Evolutionary conservation across 2,888 invertebrate species (phyloP).

Genomic region (Perizoma flavofasciatum): DNA sequence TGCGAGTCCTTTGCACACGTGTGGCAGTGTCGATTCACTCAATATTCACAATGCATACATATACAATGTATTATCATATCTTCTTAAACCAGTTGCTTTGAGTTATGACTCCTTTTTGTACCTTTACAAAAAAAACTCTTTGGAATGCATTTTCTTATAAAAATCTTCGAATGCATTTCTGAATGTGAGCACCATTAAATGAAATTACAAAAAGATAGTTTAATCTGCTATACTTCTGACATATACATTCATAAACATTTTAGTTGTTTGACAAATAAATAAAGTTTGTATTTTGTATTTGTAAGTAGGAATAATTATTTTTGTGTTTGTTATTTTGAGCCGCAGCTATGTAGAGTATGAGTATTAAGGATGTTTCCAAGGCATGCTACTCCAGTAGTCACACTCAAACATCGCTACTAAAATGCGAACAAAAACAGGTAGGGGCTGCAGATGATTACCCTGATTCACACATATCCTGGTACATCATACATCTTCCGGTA

Average conservation of each 20-base stretch:
- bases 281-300: too few relatives aligned
- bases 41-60: constrained; percentile 57
- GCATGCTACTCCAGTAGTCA: background rate
- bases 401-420: constrained; percentile 10
- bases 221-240: too few relatives aligned
- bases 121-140: constrained; percentile 8
- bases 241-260: too few relatives aligned
- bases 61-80: constrained; percentile 65
- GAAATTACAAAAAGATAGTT: too few relatives aligned
- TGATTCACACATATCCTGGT: constrained; percentile 48
- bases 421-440: constrained; percentile 54
- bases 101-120: constrained; percentile 18
- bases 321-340: background rate
- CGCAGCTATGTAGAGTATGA: background rate
- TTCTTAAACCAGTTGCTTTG: constrained; percentile 47
- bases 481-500: constrained; percentile 50
- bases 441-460: constrained; percentile 43
- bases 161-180: background rate
- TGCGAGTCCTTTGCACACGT: constrained; percentile 60
- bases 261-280: too few relatives aligned
- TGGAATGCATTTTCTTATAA: background rate
- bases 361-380: background rate
- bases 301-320: too few relatives aligned
- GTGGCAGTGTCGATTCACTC: constrained; percentile 45
- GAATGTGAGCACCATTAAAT: too few relatives aligned